These are phyloP conservation scores for Pituophis catenifer DNA, from an alignment of 2,113 vertebrate species.

Conservation along the genomic window DNA sequence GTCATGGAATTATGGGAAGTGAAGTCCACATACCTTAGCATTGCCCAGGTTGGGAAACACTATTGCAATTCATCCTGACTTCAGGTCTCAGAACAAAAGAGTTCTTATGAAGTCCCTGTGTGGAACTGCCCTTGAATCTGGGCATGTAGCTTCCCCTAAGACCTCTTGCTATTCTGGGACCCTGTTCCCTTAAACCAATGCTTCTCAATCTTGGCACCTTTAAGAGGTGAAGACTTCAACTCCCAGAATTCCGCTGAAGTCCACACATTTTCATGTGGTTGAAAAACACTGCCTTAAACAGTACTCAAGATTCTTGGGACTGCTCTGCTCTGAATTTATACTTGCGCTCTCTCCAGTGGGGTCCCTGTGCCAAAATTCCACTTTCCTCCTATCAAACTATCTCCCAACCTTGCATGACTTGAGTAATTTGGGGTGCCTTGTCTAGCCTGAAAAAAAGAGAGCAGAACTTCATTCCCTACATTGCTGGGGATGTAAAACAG, in stretches of 20 bases:
- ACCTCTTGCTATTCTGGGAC: not conserved
- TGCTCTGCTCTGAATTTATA: not conserved
- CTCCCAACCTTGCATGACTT: not conserved
- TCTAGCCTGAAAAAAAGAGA: not conserved
- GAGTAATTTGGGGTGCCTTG: not conserved
- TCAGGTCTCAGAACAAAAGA: not conserved
- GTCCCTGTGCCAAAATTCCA: not conserved
- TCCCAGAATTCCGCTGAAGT: not conserved
- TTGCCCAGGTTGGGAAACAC: not conserved
- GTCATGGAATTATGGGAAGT: not conserved
- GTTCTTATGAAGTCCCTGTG: not conserved
- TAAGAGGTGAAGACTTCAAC: not conserved
- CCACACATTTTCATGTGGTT: not conserved
- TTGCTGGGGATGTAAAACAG: not conserved
- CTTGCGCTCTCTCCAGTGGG: not conserved
- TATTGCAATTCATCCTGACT: not conserved
- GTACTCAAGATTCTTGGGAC: not conserved
- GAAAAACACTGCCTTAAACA: not conserved
- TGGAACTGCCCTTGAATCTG: not conserved
- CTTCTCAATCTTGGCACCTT: not conserved
- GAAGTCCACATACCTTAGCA: not conserved
- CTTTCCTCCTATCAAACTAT: not conserved
- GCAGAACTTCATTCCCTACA: not conserved
- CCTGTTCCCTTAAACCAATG: not conserved
- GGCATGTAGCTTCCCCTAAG: not conserved